Conservation (phyloP, 2,888 invertebrate species). For the Acanthococcus lagerstroemiae region DNA sequence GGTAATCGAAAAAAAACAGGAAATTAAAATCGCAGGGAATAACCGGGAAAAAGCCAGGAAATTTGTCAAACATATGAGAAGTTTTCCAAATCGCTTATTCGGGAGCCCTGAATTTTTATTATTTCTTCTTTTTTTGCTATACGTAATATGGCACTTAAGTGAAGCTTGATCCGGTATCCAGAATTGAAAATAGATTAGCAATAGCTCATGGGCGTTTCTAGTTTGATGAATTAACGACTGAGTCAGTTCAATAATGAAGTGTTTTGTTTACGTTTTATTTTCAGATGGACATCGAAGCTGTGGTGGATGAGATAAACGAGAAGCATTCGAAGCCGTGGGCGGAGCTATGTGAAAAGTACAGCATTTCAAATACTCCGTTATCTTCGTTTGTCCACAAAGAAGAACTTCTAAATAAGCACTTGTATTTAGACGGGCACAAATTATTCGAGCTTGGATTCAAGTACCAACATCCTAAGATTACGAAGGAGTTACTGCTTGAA, state of each 20-base stretch:
- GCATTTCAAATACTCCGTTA: conserved; percentile 71
- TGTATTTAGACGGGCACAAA: conserved; percentile 61
- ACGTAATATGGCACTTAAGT: too few relatives aligned
- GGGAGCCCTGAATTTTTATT: too few relatives aligned
- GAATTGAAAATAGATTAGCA: too few relatives aligned
- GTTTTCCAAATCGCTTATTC: too few relatives aligned
- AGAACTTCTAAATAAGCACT: conserved; percentile 66
- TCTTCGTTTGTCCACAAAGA: conserved; percentile 80
- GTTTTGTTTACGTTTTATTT: conserved; percentile 36
- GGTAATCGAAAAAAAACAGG: too few relatives aligned
- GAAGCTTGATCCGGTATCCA: too few relatives aligned
- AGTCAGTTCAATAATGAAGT: neutral
- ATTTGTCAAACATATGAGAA: too few relatives aligned
- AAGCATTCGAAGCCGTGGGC: conserved; percentile 90
- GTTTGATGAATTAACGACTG: too few relatives aligned
- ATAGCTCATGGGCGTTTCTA: too few relatives aligned
- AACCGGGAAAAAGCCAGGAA: too few relatives aligned
- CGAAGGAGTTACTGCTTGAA: conserved; percentile 25
- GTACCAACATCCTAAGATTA: conserved; percentile 21
- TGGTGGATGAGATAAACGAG: conserved; percentile 85
- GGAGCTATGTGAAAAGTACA: conserved; percentile 64
- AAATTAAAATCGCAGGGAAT: too few relatives aligned
- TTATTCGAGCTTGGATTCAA: conserved; percentile 52
- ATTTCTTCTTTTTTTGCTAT: too few relatives aligned
- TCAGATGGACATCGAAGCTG: conserved; percentile 64